Base-by-base conservation (phyloP, 2,797 vertebrate species). In the Amphiprion clarkii region DNA sequence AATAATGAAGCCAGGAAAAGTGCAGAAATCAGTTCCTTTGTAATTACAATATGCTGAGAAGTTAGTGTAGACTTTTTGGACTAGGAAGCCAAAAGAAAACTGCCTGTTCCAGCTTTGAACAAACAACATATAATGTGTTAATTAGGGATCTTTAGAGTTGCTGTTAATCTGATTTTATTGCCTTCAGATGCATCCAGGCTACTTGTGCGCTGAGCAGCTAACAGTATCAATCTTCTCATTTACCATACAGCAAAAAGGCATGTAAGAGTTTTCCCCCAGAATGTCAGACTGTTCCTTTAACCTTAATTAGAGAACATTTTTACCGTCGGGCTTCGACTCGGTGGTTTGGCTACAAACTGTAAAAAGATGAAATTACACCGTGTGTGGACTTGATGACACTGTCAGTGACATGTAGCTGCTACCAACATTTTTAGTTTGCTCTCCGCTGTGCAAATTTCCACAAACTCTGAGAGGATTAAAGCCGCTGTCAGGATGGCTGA, bases 341-440 rank as follows among this genome's bases (percentile, higher is more conserved):
- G 70, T 2, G 60, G 74, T 70, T 67, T 74, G 31, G 56, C 70
- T 33, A 0, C n/a, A 39, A 64, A 29, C 55, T 0, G n/a, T 58
- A 57, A 81, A 61, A 2, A 51, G 62, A 64, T 70, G 2, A 85
- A 85, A 75, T 85, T 51, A 69, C 52, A 58, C 54, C 1, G 42
- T 33, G 58, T 42, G 61, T 64, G 77, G 77, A 39, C 67, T 29
- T 54, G 63, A 52, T 48, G 69, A 64, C 73, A 49, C 53, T 9
- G 56, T 58, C 64, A n/a, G 42, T 19, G 57, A 74, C 71, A 53
- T 66, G 65, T 68, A 27, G 16, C 1, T 25, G 74, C 63, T 46
- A 13, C 76, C 16, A 19, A 44, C 8, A 67, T 23, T 61, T 79
- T 75, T 44, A 67, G 61, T 56, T 67, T 55, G 40, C 12, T 62